A percentile compares a stretch with the other conserved stretches of the same genome.
phyloP scores from a whole-genome alignment of 2,888 invertebrate genomes.

The Drosophila parthenogenetica region DNA sequence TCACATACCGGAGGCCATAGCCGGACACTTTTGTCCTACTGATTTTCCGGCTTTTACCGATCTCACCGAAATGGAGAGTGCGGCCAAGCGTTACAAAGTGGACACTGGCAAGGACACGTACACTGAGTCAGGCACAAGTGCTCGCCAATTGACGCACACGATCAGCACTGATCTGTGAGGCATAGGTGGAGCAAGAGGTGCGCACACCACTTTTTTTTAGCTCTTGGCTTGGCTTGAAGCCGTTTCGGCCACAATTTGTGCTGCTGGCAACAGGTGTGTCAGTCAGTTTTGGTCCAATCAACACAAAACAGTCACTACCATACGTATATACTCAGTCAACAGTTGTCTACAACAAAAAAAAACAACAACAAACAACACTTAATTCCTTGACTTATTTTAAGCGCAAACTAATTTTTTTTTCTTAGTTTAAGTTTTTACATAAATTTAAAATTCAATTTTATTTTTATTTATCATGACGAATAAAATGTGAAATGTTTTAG shows the following conservation, averaged over 20 bases:
- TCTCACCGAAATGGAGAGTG: constrained; percentile 72
- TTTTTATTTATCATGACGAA: constrained; percentile 27
- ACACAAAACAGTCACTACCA: constrained; percentile 5
- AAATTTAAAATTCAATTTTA: constrained; percentile 47
- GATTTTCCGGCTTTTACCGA: constrained; percentile 79
- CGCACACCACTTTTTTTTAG: background rate
- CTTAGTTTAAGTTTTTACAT: background rate
- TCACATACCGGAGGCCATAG: constrained; percentile 81
- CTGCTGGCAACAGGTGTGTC: constrained; percentile 74
- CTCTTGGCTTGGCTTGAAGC: constrained; percentile 59
- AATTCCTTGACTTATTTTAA: constrained; percentile 24
- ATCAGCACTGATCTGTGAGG: constrained; percentile 67
- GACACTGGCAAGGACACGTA: constrained; percentile 34
- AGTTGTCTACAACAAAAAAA: constrained; percentile 11
- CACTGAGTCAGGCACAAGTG: constrained; percentile 5
- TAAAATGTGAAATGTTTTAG: constrained; percentile 19
- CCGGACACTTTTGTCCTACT: constrained; percentile 80
- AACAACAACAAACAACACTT: constrained; percentile 16
- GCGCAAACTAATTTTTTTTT: constrained; percentile 33
- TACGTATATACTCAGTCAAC: constrained; percentile 35
- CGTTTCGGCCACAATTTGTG: constrained; percentile 6
- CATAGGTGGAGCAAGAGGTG: background rate
- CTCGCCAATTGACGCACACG: constrained; percentile 41
- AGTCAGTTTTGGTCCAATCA: constrained; percentile 29
- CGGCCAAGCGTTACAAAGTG: constrained; percentile 76